These are phyloP conservation scores for Protobothrops flavoviridis DNA, from an alignment of 2,113 vertebrate genomes.

Conservation along the genomic window DNA sequence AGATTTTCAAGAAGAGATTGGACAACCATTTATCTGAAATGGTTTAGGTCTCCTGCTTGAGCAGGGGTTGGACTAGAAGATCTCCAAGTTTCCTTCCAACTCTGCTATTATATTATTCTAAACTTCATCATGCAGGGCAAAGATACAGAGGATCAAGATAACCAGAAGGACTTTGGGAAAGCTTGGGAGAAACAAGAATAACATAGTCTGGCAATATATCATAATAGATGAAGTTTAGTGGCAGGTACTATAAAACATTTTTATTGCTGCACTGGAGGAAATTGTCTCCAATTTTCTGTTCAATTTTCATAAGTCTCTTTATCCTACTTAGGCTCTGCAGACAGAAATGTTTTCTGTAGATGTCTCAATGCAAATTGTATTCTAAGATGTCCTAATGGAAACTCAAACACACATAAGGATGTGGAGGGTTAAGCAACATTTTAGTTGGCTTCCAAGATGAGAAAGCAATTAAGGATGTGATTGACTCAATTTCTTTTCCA, in stretches of 20 bases:
- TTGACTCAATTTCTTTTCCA: constrained; percentile 41
- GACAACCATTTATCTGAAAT: not conserved
- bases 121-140: not conserved
- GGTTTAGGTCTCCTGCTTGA: not conserved
- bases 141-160: not conserved
- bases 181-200: not conserved
- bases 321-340: constrained; percentile 24
- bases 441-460: constrained; percentile 41
- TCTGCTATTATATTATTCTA: not conserved
- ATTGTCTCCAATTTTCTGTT: constrained; percentile 19
- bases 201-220: not conserved
- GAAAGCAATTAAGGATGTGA: constrained; percentile 49
- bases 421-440: constrained; percentile 34
- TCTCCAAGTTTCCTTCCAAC: not conserved
- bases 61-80: not conserved
- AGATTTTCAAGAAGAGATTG: not conserved
- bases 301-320: constrained; percentile 3
- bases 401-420: constrained; percentile 45
- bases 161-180: not conserved
- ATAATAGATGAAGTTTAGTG: not conserved
- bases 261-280: constrained; percentile 21
- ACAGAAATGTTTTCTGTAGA: constrained; percentile 21
- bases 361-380: constrained; percentile 36
- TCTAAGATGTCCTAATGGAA: constrained; percentile 31
- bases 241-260: not conserved